Evolutionary conservation across 2,888 invertebrate species (phyloP), one percentile per base, ranked within the genome.

Genomic region (Hololepta plana): DNA sequence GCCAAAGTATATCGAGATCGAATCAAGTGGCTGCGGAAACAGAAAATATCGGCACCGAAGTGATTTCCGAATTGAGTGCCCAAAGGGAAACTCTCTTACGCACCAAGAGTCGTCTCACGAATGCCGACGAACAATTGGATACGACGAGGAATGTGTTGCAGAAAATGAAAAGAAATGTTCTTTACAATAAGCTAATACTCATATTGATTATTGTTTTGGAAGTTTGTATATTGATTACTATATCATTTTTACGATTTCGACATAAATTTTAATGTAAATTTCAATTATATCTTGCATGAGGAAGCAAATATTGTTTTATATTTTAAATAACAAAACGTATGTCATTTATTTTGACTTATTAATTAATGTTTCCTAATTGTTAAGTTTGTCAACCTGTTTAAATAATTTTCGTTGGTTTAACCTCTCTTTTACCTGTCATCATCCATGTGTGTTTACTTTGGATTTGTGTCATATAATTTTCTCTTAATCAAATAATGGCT

Each of bases 21-120:
- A 72, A 75, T 36, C 68, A 67, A 42, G 63, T 80, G 23, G 76
- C 82, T 1, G 62, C 72, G 3, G 82, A 87, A 55, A 81, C 80
- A 0, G 85, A 85, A 53, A 64, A 67, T 41, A 66, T 84, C 35
- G 84, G 81, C 4, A 67, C 69, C 1, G 75, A 72, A 46, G 77
- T 82, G 2, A 61, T 85, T 4, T 64, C 67, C 1, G 84, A 85
- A 39, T 54, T 87, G 17, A 70, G 70, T 2, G 66, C 64, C 32
- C 85, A 85, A 51, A 54, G 84, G 28, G 82, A 85, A 45, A 61
- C 75, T 1, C 51, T 87, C 3, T 44, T 73, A 3, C 54, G 79
- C 30, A 65, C 70, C 3, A 64, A 67, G 38, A 62, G 63, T 26
- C 60, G 81, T 32, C 55, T 85, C 5, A 62, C 66, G 17, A 69